These are phyloP conservation scores for Papilio polytes DNA, from an alignment of 1,140 invertebrate species.

Conservation along the genomic window DNA sequence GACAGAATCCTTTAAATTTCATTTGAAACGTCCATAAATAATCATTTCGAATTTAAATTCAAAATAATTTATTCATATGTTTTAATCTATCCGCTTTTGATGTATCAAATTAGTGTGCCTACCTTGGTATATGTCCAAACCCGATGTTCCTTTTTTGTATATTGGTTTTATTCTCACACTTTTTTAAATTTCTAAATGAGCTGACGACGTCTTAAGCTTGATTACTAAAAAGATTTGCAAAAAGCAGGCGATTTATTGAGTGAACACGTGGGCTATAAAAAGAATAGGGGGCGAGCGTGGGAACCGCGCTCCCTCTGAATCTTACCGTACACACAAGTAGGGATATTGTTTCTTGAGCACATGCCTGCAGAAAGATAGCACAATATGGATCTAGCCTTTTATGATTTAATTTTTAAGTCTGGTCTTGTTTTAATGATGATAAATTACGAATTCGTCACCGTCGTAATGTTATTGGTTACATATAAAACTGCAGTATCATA, in stretches of 20 bases:
- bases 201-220: not conserved
- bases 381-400: slow-evolving; percentile 55
- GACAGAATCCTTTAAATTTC: not conserved
- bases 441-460: too few relatives aligned
- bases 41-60: not conserved
- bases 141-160: not conserved
- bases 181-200: not conserved
- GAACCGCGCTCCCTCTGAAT: slow-evolving; percentile 68
- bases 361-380: slow-evolving; percentile 57
- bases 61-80: not conserved
- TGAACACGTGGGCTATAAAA: slow-evolving; percentile 49
- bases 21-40: not conserved
- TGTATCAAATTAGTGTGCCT: not conserved
- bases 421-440: too few relatives aligned
- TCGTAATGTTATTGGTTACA: too few relatives aligned
- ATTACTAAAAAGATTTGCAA: slow-evolving; percentile 37
- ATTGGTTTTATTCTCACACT: not conserved
- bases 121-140: not conserved
- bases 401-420: slow-evolving; percentile 12
- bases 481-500: too few relatives aligned
- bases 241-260: slow-evolving; percentile 36
- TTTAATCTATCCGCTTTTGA: not conserved
- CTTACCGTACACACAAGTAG: slow-evolving; percentile 51
- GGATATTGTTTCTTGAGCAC: slow-evolving; percentile 81
- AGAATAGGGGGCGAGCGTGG: slow-evolving; percentile 63